Percentiles rank a stretch among this genome's conserved stretches.
phyloP scores from a whole-genome alignment of 2,888 invertebrate species.

The Kryphioiulus occultus region DNA sequence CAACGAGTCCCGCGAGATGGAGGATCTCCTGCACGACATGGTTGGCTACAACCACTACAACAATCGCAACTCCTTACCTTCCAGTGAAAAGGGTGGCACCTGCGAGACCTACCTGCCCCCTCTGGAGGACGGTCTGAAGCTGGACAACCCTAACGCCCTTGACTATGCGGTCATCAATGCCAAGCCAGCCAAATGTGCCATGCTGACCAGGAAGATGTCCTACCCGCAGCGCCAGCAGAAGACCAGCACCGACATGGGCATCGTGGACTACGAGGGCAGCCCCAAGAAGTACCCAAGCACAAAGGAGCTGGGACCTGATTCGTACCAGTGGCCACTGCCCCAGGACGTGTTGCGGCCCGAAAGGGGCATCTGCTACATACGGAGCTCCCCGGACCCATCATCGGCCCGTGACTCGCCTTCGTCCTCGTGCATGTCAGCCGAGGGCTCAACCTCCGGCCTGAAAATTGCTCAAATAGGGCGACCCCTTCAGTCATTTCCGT shows the following conservation, averaged over 20 bases:
- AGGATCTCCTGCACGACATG: constrained; percentile 48
- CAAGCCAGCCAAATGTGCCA: neutral
- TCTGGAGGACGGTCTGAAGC: neutral
- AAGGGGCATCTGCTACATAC: constrained; percentile 48
- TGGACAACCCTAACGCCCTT: neutral
- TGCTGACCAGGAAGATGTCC: neutral
- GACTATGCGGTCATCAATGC: neutral
- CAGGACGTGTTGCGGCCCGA: constrained; percentile 41
- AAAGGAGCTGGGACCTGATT: constrained; percentile 35
- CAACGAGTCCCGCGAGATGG: constrained; percentile 47
- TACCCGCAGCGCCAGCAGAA: neutral
- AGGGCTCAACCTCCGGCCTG: neutral
- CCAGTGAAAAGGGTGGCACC: neutral
- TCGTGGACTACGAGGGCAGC: constrained; percentile 51
- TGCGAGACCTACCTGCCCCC: constrained; percentile 6
- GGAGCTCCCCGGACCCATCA: constrained; percentile 43
- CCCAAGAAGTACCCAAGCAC: constrained; percentile 50
- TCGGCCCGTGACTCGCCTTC: constrained; percentile 6
- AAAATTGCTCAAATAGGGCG: constrained; percentile 30
- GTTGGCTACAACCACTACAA: constrained; percentile 43
- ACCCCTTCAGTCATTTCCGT: neutral
- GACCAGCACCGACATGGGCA: neutral
- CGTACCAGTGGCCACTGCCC: neutral
- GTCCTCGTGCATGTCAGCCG: constrained; percentile 39
- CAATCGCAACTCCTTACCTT: constrained; percentile 40